phyloP scores from a whole-genome alignment of 2,888 invertebrate genomes.

The Heteropelma amictum region DNA sequence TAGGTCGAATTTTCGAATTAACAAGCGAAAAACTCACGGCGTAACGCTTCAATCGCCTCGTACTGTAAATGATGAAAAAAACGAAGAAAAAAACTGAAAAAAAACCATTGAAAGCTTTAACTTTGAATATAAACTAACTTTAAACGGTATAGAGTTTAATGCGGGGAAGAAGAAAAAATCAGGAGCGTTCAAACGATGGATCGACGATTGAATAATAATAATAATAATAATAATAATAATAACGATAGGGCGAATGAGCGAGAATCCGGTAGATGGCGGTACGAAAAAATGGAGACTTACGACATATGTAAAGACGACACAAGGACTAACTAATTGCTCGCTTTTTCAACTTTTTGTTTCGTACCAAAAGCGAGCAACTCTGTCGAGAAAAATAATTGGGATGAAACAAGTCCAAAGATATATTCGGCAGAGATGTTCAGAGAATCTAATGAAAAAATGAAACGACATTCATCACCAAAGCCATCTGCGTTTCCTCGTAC shows the following conservation, averaged over 20 bases:
- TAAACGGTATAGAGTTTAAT: conserved; percentile 68
- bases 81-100: conserved; percentile 51
- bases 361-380: too few species aligned
- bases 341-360: background rate
- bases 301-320: too few species aligned
- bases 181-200: background rate
- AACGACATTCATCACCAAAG: too few species aligned
- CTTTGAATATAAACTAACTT: conserved; percentile 72
- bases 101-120: conserved; percentile 73
- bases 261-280: conserved; percentile 25
- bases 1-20: too few species aligned
- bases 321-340: too few species aligned
- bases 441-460: too few species aligned
- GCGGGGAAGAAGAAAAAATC: conserved; percentile 33
- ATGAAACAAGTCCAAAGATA: too few species aligned
- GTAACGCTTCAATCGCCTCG: too few species aligned
- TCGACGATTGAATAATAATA: conserved; percentile 39
- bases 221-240: background rate
- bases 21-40: too few species aligned
- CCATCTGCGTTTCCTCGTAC: conserved; percentile 33
- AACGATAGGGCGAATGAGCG: conserved; percentile 34
- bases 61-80: conserved; percentile 57
- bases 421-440: too few species aligned
- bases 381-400: too few species aligned
- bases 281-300: conserved; percentile 28